These are phyloP conservation scores for Drosophila meridiana DNA, from an alignment of 2,888 invertebrate species.

Conservation along the genomic window DNA sequence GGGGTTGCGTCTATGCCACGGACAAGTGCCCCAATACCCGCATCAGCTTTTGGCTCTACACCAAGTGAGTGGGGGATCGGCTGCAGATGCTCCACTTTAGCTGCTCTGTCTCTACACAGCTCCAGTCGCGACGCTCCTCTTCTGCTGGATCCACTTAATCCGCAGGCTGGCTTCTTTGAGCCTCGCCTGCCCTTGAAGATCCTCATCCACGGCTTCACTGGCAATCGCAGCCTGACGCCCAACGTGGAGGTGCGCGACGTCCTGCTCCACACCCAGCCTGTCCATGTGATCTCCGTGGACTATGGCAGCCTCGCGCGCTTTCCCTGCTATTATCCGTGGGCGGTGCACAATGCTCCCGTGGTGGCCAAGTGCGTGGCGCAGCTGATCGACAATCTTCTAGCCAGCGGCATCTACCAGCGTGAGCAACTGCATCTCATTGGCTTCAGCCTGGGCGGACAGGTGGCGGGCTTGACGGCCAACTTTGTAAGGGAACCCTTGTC, in stretches of 20 bases:
- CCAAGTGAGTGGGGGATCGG: constrained; percentile 85
- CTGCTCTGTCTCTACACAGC: constrained; percentile 8
- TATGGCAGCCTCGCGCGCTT: constrained; percentile 87
- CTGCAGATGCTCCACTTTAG: not conserved
- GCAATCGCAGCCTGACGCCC: constrained; percentile 87
- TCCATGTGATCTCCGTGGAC: constrained; percentile 88
- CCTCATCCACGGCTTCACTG: constrained; percentile 88
- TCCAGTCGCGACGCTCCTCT: constrained; percentile 81
- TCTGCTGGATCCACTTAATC: constrained; percentile 83
- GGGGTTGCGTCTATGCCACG: constrained; percentile 63
- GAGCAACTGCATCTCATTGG: constrained; percentile 87
- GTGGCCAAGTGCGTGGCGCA: constrained; percentile 88
- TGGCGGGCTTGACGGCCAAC: constrained; percentile 86
- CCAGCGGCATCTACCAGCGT: constrained; percentile 83
- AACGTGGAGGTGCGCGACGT: constrained; percentile 88
- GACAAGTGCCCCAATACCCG: constrained; percentile 87
- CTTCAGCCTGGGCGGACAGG: constrained; percentile 89
- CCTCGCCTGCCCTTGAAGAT: constrained; percentile 86
- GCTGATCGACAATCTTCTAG: constrained; percentile 86
- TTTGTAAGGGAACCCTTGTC: constrained; percentile 85
- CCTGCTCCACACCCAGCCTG: constrained; percentile 86
- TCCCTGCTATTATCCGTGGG: constrained; percentile 87
- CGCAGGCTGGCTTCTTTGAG: constrained; percentile 47
- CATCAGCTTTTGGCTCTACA: constrained; percentile 88
- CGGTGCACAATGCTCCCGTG: constrained; percentile 87